These are phyloP conservation scores for Megamerina dolium DNA, from an alignment of 2,888 invertebrate genomes.

Conservation along the genomic window DNA sequence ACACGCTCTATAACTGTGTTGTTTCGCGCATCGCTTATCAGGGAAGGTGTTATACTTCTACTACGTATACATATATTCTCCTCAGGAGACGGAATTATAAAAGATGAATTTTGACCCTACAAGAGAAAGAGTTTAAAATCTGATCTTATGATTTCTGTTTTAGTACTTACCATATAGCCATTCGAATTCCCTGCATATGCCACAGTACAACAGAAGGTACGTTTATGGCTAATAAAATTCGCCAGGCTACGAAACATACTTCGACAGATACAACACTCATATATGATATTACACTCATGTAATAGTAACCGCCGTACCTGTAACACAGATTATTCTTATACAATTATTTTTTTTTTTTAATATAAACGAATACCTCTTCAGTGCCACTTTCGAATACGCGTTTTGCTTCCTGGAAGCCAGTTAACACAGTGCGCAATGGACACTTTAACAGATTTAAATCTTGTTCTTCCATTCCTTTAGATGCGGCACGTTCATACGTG, in stretches of 20 bases:
- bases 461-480: conserved; percentile 1
- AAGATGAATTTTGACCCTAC: too few relatives aligned
- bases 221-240: conserved; percentile 85
- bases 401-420: conserved; percentile 64
- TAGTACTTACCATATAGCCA: too few relatives aligned
- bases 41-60: too few relatives aligned
- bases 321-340: too few relatives aligned
- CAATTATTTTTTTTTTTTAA: too few relatives aligned
- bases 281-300: conserved; percentile 81
- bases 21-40: too few relatives aligned
- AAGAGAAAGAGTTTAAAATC: too few relatives aligned
- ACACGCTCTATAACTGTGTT: too few relatives aligned
- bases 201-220: conserved; percentile 76
- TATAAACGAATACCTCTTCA: conserved; percentile 55
- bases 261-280: conserved; percentile 83
- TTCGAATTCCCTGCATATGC: too few relatives aligned
- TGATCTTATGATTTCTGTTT: too few relatives aligned
- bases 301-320: conserved; percentile 68
- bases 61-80: too few relatives aligned
- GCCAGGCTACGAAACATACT: conserved; percentile 80
- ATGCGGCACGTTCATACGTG: conserved; percentile 3
- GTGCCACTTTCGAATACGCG: conserved; percentile 70
- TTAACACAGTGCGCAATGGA: conserved; percentile 64
- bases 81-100: too few relatives aligned
- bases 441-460: conserved; percentile 58